Base-by-base conservation (phyloP, 2,113 vertebrate species). In the Spea bombifrons region DNA sequence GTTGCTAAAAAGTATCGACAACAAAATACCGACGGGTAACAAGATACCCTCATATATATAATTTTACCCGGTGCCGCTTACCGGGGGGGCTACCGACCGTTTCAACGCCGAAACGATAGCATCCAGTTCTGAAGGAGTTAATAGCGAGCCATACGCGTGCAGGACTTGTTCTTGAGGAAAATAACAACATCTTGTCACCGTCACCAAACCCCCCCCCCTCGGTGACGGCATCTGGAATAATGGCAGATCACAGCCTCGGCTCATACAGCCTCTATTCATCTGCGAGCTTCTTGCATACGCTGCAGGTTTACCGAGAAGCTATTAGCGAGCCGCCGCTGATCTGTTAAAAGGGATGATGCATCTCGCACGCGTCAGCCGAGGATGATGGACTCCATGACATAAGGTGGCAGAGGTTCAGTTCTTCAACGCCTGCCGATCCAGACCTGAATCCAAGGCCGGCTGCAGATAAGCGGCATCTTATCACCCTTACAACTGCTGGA, bases 221-320 rank as follows among this genome's bases (percentile, higher is more conserved):
- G 10, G 57, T 66, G 73, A 75, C 59, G 66, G 61, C 73, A 6
- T 12, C 63, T 50, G 3, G 6, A 66, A 75, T 75, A 44, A 65
- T 65, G 17, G 17, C 73, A 50, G 59, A 57, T 64, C 73, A 64
- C 53, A 46, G 59, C 45, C 57, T 5, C 43, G 3, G 71, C 53
- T 30, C 61, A 30, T 65, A 66, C 46, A 43, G 63, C 48, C 73
- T 13, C 63, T 43, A 66, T 75, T 52, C 48, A 64, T 64, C 72
- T 63, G 8, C 55, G n/a, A 13, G 9, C 46, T 47, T 46, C 64
- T 50, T 66, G 63, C 49, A 15, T n/a, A 50, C 17, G 13, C 73
- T 30, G 61, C 73, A 75, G n/a, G 9, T 65, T 64, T 16, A 7
- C 63, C 9, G 13, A 15, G 16, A 50, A 1, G 74, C 64, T 66